Base-by-base conservation (phyloP, 2,888 invertebrate species). In the Polydrusus tereticollis region DNA sequence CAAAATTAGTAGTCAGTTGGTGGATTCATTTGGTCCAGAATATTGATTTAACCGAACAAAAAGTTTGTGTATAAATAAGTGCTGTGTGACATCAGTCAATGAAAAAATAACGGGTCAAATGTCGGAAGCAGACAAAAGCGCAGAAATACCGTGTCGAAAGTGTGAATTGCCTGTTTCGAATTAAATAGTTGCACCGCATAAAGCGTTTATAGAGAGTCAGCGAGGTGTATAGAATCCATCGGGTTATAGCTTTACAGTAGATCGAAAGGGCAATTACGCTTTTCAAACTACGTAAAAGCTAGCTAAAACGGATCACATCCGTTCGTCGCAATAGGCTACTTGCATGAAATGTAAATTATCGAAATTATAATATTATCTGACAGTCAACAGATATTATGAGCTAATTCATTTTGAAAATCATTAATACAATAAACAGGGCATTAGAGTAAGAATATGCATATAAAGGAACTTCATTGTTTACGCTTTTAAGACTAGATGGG, bases 111-210 rank as follows among this genome's bases (percentile, higher is more conserved):
- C 20, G 10, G 45, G 45, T 20, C 45, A 45, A 18, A 45, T 20
- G 18, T 36, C 8, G 14, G n/a, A 10, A 45, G 60, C 43, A 10
- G 20, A 60, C 60, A 60, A 60, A 60, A 45, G 43, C 23, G 10
- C 16, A 26, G 60, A 60, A 60, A 26, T 43, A 60, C 45, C 60
- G 41, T 60, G 7, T 21, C 60, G 43, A 60, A 59, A 43, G 14
- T 60, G 18, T 29, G 26, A 60, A 60, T 45, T 45, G 60, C 20
- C 43, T 45, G 41, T 21, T 26, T 41, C 60, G 60, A 60, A 60
- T 60, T 45, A 45, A n/a, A 50, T 23, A 23, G 50, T 50, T 50
- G 21, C 50, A 50, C 23, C 23, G 14, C 38, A 45, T 43, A 45
- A 23, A 45, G 6, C 7, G 6, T 3, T 33, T 5, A 6, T 33